phyloP scores from a whole-genome alignment of 92 coral and sea anemone species.

The Siderastrea siderea region DNA sequence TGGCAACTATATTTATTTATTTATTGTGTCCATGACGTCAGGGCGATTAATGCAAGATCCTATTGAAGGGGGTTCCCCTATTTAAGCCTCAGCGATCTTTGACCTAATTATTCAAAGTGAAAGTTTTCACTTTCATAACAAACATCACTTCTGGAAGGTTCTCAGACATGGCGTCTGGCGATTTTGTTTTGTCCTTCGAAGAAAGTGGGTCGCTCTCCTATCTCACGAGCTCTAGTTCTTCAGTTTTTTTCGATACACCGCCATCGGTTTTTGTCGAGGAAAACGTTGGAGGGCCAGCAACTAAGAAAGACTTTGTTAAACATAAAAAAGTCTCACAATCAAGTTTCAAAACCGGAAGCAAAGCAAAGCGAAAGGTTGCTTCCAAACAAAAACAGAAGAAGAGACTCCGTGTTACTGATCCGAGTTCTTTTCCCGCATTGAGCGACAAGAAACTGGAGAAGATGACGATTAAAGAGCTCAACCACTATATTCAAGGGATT shows the following conservation, averaged over 20 bases:
- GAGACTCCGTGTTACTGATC: background rate
- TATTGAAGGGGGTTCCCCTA: slow-evolving; percentile 20
- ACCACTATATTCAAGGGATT: slow-evolving; percentile 29
- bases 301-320: background rate
- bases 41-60: background rate
- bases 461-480: slow-evolving; percentile 64
- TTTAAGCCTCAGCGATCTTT: background rate
- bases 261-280: background rate
- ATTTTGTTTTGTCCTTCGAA: background rate
- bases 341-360: background rate
- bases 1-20: background rate
- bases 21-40: background rate
- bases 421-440: background rate
- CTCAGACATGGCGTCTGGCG: background rate
- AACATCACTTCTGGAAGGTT: background rate
- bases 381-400: background rate
- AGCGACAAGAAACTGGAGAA: slow-evolving; percentile 61
- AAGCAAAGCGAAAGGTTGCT: background rate
- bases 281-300: background rate
- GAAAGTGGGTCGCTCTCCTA: background rate
- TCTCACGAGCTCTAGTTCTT: background rate
- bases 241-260: background rate
- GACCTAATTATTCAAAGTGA: background rate
- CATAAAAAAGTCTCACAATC: background rate
- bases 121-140: slow-evolving; percentile 24